Base-by-base conservation (phyloP, 2,113 vertebrate species). In the Colinus virginianus region DNA sequence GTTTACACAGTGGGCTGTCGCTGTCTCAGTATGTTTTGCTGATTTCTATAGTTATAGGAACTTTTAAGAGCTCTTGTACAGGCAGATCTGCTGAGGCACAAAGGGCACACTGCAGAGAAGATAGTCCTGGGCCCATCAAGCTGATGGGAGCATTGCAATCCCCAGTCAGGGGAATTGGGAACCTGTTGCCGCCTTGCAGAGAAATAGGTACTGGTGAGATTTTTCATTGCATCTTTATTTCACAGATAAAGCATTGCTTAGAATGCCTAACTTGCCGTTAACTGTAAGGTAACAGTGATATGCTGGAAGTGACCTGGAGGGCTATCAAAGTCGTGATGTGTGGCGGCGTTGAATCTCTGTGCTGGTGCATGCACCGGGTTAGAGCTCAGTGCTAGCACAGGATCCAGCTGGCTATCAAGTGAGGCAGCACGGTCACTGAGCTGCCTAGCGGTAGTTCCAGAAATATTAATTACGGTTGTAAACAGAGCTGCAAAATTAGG, bases 401-500 rank as follows among this genome's bases (percentile, higher is more conserved):
- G 49, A 94, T 96, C 93, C 93, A 87, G 87, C 55, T 85, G 79
- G 83, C 82, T 93, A 34, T 7, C 0, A 9, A 51, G 77, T 6
- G 84, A 53, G 78, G 43, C 23, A 20, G 78, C 1, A 5, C 8
- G 58, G 94, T 93, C 76, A 91, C 90, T 0, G 23, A 78, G 81
- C 81, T 93, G 89, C 90, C 8, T 3, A 62, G 76, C 63, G 11
- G 66, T 63, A 78, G 40, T 96, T 97, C 92, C 96, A 97, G 96
- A 96, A 97, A 95, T 97, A 97, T 95, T 97, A 95, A 97, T 97
- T 97, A 97, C 42, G 28, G 77, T 93, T 95, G 79, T 95, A 96
- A 91, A 96, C 83, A 89, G 90, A 4, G 22, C 92, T 92, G 94
- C 83, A 48, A 83, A 96, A 93, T 91, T 87, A 79, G 92, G 94